A percentile compares a stretch with the other conserved stretches of the same genome.
Conservation (phyloP, 2,797 vertebrate species). For the Chanos chanos region DNA sequence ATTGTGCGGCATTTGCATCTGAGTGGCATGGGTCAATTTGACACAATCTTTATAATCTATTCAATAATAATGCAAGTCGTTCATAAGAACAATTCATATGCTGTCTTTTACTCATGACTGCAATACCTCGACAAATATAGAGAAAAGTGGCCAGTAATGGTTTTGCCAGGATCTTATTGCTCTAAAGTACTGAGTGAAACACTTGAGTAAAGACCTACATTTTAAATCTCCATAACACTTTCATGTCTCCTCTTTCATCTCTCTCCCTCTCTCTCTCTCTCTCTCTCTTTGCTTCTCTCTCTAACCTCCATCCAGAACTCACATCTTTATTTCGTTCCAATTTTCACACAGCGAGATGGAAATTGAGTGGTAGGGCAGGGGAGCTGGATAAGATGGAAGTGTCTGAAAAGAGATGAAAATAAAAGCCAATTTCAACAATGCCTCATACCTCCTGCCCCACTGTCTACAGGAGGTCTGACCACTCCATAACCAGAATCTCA, state of each 20-base stretch:
- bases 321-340: slow-evolving; percentile 74
- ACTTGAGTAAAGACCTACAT: slow-evolving; percentile 39
- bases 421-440: slow-evolving; percentile 67
- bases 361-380: slow-evolving; percentile 70
- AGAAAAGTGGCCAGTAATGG: slow-evolving; percentile 53
- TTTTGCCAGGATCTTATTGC: slow-evolving; percentile 54
- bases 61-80: slow-evolving; percentile 27
- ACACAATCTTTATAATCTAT: slow-evolving; percentile 15
- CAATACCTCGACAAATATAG: slow-evolving; percentile 33
- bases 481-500: slow-evolving; percentile 53
- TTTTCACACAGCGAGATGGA: slow-evolving; percentile 67
- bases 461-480: slow-evolving; percentile 36
- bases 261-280: slow-evolving; percentile 34
- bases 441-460: slow-evolving; percentile 23
- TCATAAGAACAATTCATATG: slow-evolving; percentile 21
- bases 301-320: slow-evolving; percentile 55
- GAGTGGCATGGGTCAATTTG: slow-evolving; percentile 30
- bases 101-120: slow-evolving; percentile 38
- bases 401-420: slow-evolving; percentile 63
- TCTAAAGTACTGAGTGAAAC: slow-evolving; percentile 50
- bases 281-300: not conserved
- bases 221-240: slow-evolving; percentile 56
- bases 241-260: slow-evolving; percentile 56
- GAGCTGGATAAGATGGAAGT: slow-evolving; percentile 70
- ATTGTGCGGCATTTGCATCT: slow-evolving; percentile 29